These are phyloP conservation scores for Lomographa bimaculata DNA, from an alignment of 2,888 invertebrate species.

Conservation along the genomic window DNA sequence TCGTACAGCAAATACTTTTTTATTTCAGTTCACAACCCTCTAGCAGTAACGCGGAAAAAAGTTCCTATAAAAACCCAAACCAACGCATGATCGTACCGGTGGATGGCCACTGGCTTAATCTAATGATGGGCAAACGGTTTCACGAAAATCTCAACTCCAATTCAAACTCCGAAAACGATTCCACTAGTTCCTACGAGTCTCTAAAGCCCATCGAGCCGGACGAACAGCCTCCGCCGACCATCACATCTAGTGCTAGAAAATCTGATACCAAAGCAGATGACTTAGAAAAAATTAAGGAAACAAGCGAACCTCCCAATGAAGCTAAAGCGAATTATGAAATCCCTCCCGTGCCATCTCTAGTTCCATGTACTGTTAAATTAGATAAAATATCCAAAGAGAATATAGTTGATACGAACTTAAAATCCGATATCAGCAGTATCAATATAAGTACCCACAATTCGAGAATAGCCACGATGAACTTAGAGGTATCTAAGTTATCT, in stretches of 20 bases:
- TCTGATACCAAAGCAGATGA: slow-evolving; percentile 74
- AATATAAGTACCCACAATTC: slow-evolving; percentile 66
- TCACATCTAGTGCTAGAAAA: slow-evolving; percentile 60
- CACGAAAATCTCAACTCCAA: slow-evolving; percentile 77
- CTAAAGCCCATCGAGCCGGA: slow-evolving; percentile 69
- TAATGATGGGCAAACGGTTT: slow-evolving; percentile 86
- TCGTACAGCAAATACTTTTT: slow-evolving; percentile 16
- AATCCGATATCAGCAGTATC: slow-evolving; percentile 48
- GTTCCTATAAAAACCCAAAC: slow-evolving; percentile 72
- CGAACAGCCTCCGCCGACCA: slow-evolving; percentile 86
- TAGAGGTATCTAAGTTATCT: slow-evolving; percentile 78
- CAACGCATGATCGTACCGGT: slow-evolving; percentile 80
- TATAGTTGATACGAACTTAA: slow-evolving; percentile 48
- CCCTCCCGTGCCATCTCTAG: slow-evolving; percentile 65
- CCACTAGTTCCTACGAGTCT: slow-evolving; percentile 81
- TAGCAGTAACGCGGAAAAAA: slow-evolving; percentile 75
- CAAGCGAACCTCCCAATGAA: slow-evolving; percentile 55
- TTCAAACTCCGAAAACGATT: slow-evolving; percentile 78
- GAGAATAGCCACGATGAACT: slow-evolving; percentile 78
- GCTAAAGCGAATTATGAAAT: slow-evolving; percentile 57
- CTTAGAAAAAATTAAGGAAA: slow-evolving; percentile 57
- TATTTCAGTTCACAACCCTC: slow-evolving; percentile 73
- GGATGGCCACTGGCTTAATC: slow-evolving; percentile 83
- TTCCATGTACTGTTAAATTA: slow-evolving; percentile 68
- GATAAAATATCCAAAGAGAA: slow-evolving; percentile 74